A percentile compares a stretch with the other conserved stretches of the same genome.
phyloP scores from a whole-genome alignment of 2,113 vertebrate species.

The Pterocles gutturalis region DNA sequence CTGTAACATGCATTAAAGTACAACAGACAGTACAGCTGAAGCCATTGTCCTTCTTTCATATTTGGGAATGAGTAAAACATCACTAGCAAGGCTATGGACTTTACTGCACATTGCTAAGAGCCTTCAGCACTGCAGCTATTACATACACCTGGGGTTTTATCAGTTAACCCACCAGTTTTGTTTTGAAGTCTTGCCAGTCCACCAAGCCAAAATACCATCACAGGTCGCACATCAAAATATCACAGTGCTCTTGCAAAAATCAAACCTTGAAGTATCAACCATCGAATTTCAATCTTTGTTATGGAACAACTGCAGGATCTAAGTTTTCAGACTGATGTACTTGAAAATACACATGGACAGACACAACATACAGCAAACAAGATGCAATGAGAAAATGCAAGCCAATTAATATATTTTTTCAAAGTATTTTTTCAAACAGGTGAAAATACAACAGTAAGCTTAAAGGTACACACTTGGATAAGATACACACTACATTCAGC shows the following conservation, averaged over 20 bases:
- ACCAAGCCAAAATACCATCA: not conserved
- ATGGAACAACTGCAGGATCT: not conserved
- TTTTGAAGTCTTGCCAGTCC: not conserved
- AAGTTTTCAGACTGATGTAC: not conserved
- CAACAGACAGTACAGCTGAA: not conserved
- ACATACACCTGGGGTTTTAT: not conserved
- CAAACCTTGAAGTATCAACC: not conserved
- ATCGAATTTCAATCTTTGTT: not conserved
- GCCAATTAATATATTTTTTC: not conserved
- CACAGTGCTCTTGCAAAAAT: not conserved
- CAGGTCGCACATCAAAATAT: not conserved
- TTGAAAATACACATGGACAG: not conserved
- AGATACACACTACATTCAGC: not conserved
- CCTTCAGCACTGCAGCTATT: not conserved
- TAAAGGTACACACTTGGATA: not conserved
- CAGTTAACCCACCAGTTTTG: not conserved
- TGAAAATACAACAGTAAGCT: not conserved
- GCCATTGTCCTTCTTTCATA: not conserved
- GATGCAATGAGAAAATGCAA: not conserved
- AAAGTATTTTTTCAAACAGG: not conserved
- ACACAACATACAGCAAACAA: not conserved
- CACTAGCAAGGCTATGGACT: not conserved
- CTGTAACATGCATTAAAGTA: not conserved
- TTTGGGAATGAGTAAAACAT: not conserved
- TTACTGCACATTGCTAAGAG: not conserved